A percentile compares a stretch with the other conserved stretches of the same genome.
Conservation (phyloP, 1,140 invertebrate genomes). For the Triops longicaudatus region DNA sequence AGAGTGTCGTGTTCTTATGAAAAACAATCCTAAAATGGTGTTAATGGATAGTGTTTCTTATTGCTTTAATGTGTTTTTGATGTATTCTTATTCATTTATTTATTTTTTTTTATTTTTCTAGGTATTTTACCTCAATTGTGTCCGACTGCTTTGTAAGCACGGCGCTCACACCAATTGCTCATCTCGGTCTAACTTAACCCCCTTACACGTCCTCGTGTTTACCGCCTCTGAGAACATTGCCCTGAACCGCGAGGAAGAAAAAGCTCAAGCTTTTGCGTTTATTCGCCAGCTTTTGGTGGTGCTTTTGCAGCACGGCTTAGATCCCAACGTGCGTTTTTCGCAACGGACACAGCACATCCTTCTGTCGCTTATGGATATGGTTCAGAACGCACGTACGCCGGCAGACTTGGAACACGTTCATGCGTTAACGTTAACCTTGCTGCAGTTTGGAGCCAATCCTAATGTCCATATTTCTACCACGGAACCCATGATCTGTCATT, state of each 20-base stretch:
- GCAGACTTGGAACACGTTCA: conserved; percentile 58
- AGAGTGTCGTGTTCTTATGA: too few relatives aligned
- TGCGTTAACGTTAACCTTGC: conserved; percentile 54
- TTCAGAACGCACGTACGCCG: conserved; percentile 53
- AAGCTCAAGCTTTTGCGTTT: conserved; percentile 44
- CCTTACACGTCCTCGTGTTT: conserved; percentile 61
- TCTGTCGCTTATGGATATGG: conserved; percentile 56
- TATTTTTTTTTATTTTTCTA: conserved; percentile 35
- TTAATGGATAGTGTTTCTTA: too few relatives aligned
- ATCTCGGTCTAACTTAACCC: conserved; percentile 57
- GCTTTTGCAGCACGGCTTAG: conserved; percentile 56
- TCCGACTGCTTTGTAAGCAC: conserved; percentile 53
- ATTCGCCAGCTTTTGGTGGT: conserved; percentile 53
- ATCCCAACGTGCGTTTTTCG: conserved; percentile 50
- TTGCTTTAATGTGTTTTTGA: too few relatives aligned
- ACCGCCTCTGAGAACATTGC: conserved; percentile 62
- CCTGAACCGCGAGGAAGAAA: conserved; percentile 49
- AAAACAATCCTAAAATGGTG: too few relatives aligned
- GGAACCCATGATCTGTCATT: conserved; percentile 42
- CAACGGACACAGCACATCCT: conserved; percentile 55
- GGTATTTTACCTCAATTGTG: conserved; percentile 65
- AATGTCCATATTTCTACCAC: conserved; percentile 36
- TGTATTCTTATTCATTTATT: background rate
- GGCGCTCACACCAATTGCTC: conserved; percentile 65
- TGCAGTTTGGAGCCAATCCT: conserved; percentile 45